Percentiles rank a stretch among this genome's conserved stretches.
Conservation (phyloP, 37 sponge, comb jelly and placozoan genomes). For the Crambe crambe region DNA sequence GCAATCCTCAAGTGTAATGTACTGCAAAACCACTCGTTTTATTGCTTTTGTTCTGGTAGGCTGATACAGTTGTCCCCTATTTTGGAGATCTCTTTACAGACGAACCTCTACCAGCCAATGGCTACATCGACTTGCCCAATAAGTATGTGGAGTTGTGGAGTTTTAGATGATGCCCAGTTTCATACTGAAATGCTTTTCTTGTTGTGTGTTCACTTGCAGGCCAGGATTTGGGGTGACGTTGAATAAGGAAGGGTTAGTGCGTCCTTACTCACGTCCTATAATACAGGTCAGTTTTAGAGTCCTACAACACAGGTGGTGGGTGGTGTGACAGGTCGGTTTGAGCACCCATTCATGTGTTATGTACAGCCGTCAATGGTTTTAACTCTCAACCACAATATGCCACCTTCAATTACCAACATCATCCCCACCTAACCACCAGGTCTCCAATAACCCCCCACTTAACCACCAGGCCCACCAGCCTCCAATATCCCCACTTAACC, state of each 20-base stretch:
- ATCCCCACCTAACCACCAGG: too few relatives aligned
- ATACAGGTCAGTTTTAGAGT: conserved; percentile 42
- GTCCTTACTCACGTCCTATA: conserved; percentile 61
- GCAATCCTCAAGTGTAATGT: not conserved
- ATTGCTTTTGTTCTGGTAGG: conserved; percentile 27
- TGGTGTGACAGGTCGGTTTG: not conserved
- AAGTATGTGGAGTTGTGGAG: conserved; percentile 27
- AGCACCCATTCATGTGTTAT: not conserved
- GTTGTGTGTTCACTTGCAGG: conserved; percentile 22
- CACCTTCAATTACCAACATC: too few relatives aligned
- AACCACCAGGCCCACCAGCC: too few relatives aligned
- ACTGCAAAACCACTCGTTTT: too few relatives aligned
- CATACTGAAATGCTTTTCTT: not conserved
- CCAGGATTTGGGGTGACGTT: conserved; percentile 91
- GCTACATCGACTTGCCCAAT: conserved; percentile 60
- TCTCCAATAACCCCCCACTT: too few relatives aligned
- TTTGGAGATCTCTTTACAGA: conserved; percentile 84
- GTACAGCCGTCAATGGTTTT: too few relatives aligned
- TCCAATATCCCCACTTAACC: too few relatives aligned
- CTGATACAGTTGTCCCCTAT: conserved; percentile 82
- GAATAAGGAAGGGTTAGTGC: conserved; percentile 41
- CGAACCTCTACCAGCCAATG: conserved; percentile 85
- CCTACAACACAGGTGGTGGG: not conserved
- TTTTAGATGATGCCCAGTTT: not conserved
- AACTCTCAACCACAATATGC: too few relatives aligned